Percentiles rank a stretch among this genome's conserved stretches.
Evolutionary conservation across 2,113 vertebrate genomes (phyloP).

Genomic region (Hippocampus abdominalis): DNA sequence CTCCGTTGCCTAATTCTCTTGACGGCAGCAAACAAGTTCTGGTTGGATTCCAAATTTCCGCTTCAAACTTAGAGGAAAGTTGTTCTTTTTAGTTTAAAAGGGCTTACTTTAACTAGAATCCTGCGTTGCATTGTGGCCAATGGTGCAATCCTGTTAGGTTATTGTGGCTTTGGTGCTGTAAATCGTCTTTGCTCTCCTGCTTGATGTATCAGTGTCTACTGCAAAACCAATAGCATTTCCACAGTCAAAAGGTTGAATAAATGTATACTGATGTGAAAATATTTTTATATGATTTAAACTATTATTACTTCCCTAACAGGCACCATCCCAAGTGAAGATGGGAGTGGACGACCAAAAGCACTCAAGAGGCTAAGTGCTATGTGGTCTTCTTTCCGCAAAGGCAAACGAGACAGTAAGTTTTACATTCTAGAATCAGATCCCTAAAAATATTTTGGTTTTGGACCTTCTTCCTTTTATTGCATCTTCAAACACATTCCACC

Average conservation of each 20-base stretch:
- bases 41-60: too few relatives aligned
- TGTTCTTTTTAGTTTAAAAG: too few relatives aligned
- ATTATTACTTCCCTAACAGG: slow-evolving; percentile 26
- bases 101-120: too few relatives aligned
- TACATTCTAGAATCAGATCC: neutral
- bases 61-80: too few relatives aligned
- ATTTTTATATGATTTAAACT: neutral
- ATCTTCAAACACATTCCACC: too few relatives aligned
- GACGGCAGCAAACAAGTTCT: too few relatives aligned
- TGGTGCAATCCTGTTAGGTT: too few relatives aligned
- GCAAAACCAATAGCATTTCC: neutral
- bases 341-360: slow-evolving; percentile 38
- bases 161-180: too few relatives aligned
- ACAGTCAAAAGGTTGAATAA: neutral
- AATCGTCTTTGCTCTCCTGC: too few relatives aligned
- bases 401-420: slow-evolving; percentile 64
- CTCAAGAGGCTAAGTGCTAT: slow-evolving; percentile 68
- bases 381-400: slow-evolving; percentile 60
- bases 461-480: neutral
- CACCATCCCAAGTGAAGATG: slow-evolving; percentile 45
- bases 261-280: neutral
- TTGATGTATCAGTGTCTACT: neutral
- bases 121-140: too few relatives aligned
- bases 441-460: neutral
- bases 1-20: too few relatives aligned